A percentile compares a stretch with the other conserved stretches of the same genome.
Conservation (phyloP, 2,113 vertebrate genomes). For the Phalacrocorax aristotelis region DNA sequence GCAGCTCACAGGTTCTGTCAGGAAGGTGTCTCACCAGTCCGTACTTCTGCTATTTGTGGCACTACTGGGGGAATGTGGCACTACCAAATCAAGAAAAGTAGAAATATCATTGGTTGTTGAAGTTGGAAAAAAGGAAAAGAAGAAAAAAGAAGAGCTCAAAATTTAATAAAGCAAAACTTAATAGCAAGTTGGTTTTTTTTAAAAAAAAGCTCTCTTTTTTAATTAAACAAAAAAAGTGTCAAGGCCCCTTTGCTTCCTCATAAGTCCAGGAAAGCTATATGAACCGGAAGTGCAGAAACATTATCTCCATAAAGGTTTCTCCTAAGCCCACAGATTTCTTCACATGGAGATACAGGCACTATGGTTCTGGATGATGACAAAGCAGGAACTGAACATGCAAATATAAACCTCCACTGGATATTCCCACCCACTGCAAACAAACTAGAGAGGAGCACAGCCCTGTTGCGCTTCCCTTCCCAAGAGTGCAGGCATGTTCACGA, state of each 20-base stretch:
- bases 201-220: too few relatives aligned
- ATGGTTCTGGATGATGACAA: neutral
- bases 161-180: neutral
- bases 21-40: neutral
- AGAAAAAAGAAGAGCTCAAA: neutral
- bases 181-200: neutral
- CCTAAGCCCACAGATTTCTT: neutral
- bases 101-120: neutral
- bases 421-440: neutral
- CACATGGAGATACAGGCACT: neutral
- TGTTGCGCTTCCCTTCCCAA: neutral
- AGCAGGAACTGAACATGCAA: neutral
- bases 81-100: neutral
- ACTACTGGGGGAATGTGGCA: neutral
- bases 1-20: neutral
- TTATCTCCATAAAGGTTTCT: neutral
- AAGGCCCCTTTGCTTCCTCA: neutral
- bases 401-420: neutral
- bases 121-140: neutral
- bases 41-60: neutral
- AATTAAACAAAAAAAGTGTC: neutral
- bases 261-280: neutral
- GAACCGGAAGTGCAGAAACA: neutral
- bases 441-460: neutral
- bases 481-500: accelerated